A percentile compares a stretch with the other conserved stretches of the same genome.
Evolutionary conservation across 1,140 invertebrate species (phyloP).

Genomic region (Drosophila teissieri): DNA sequence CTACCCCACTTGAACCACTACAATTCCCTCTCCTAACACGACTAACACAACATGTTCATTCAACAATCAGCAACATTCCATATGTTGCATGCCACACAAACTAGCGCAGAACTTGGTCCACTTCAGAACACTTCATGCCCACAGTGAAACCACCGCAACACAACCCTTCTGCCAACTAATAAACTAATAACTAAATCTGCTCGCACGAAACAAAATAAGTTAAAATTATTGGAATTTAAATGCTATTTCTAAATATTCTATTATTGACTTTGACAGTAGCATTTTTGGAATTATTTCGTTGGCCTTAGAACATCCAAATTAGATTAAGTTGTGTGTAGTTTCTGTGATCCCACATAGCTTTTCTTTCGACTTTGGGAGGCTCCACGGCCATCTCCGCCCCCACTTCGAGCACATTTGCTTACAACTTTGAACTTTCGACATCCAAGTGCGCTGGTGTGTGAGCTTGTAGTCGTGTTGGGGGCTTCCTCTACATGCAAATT

Average conservation of each 20-base stretch:
- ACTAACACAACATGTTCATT: slow-evolving; percentile 42
- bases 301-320: too few species aligned
- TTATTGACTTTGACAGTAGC: too few species aligned
- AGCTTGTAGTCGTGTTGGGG: slow-evolving; percentile 29
- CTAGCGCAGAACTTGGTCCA: slow-evolving; percentile 27
- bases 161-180: not conserved
- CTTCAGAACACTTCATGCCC: slow-evolving; percentile 7
- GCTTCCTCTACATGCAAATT: slow-evolving; percentile 76
- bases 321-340: not conserved
- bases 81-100: slow-evolving; percentile 37
- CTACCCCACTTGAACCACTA: slow-evolving; percentile 1
- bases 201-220: too few species aligned
- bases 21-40: not conserved
- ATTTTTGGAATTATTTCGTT: too few species aligned
- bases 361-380: not conserved
- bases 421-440: slow-evolving; percentile 49
- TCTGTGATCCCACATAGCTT: not conserved
- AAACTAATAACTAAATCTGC: not conserved
- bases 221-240: too few species aligned
- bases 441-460: slow-evolving; percentile 11
- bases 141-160: not conserved
- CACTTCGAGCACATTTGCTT: slow-evolving; percentile 18
- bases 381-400: not conserved
- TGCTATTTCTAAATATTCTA: too few species aligned
- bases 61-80: slow-evolving; percentile 43